A percentile compares a stretch with the other conserved stretches of the same genome.
These are phyloP conservation scores for Puffinus mauretanicus DNA, from an alignment of 2,113 vertebrate genomes.

Conservation along the genomic window DNA sequence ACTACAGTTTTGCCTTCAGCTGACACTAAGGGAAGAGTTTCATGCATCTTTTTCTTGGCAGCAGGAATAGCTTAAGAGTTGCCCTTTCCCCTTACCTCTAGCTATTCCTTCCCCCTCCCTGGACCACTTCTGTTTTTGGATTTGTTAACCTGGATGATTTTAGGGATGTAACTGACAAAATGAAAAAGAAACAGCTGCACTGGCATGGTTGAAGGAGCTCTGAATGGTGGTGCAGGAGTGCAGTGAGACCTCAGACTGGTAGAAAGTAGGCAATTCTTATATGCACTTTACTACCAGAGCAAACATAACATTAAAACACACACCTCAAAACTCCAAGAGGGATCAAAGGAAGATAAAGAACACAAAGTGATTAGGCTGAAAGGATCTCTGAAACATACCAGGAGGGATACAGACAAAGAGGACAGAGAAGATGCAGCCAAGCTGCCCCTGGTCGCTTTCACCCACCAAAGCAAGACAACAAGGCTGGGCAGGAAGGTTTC, in stretches of 20 bases:
- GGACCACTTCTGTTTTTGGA: neutral
- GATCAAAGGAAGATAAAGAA: neutral
- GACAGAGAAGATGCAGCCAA: neutral
- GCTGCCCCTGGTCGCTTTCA: neutral
- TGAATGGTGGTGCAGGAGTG: neutral
- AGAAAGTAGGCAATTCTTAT: neutral
- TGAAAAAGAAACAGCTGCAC: neutral
- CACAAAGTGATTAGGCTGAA: neutral
- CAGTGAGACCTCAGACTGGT: neutral
- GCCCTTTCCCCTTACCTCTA: neutral
- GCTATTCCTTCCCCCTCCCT: neutral
- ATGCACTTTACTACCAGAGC: neutral
- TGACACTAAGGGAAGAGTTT: neutral
- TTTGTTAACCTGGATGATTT: neutral
- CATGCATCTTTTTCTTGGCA: neutral
- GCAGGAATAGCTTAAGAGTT: neutral
- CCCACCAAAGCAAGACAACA: neutral
- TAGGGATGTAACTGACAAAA: neutral
- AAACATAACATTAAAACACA: neutral
- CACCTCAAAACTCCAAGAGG: neutral
- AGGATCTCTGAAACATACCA: neutral
- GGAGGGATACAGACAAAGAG: neutral
- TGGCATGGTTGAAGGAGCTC: neutral
- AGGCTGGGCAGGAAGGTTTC: neutral
- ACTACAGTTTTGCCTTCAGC: neutral